Conservation (phyloP, 2,113 vertebrate species). For the Noturus placidus region DNA sequence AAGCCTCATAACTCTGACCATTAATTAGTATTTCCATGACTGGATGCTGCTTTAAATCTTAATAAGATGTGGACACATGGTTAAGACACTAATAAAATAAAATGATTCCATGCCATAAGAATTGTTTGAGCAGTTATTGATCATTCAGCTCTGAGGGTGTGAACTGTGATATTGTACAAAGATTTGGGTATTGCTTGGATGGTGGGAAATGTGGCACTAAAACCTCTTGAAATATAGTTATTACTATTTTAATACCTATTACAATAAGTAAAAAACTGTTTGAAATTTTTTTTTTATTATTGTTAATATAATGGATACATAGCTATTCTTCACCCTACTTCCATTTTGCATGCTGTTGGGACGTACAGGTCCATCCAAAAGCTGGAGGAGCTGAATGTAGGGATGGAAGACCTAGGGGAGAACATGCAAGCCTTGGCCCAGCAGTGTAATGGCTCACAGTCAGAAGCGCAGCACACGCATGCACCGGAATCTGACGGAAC, state of each 20-base stretch:
- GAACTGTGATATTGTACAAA: no score
- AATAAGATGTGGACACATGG: background rate
- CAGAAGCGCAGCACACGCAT: slow-evolving; percentile 54
- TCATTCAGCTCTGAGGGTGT: no score
- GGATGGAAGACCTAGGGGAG: slow-evolving; percentile 84
- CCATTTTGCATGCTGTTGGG: background rate
- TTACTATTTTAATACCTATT: background rate
- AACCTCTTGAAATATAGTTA: background rate
- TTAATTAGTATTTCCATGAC: background rate
- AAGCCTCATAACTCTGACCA: no score
- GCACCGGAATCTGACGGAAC: slow-evolving; percentile 63
- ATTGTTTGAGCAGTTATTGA: no score
- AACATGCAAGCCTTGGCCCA: slow-evolving; percentile 78
- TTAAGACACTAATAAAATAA: background rate
- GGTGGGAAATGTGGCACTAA: no score
- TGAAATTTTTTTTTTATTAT: no score
- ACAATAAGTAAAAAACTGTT: background rate
- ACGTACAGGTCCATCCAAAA: slow-evolving; percentile 89
- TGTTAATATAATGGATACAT: background rate
- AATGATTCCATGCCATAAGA: no score
- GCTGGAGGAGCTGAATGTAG: slow-evolving; percentile 92
- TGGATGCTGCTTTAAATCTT: background rate
- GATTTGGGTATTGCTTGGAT: no score
- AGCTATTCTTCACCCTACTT: background rate
- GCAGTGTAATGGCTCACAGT: slow-evolving; percentile 79